Base-by-base conservation (phyloP, 1,140 invertebrate species). In the Nephila pilipes region DNA sequence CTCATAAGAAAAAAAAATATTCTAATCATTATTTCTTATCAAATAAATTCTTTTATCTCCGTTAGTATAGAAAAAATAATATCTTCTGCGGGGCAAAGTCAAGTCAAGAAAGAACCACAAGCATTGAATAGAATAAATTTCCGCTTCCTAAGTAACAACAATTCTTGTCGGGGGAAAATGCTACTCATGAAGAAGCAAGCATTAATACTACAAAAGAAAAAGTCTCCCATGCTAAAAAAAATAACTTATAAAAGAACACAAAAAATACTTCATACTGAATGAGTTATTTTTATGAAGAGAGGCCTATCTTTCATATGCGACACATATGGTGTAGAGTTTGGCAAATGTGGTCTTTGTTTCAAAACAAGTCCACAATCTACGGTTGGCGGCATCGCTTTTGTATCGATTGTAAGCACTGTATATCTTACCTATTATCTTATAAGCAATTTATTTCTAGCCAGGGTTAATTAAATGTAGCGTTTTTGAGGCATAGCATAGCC, bases 381-480 rank as follows among this genome's bases (percentile, higher is more conserved):
- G 90, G 80, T 92, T 85, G 80, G 81, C 55, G 90, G 90, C 58
- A 55, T 85, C 29, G 60, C 90, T 85, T 92, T 92, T 92, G 90
- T 92, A 92, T 85, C 32, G 90, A 81, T 63, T 91, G 57, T 91
- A 54, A 16, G 54, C 2, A 20, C 29, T 25, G 46, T 69, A 92
- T 92, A 92, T 92, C 90, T 92, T 85, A 36, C 36, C 32, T 46
- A 75, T 92, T 85, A 92, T 92, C 90, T 92, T n/a, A 85, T 92
- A 85, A 85, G 81, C 46, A 60, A 81, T 92, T 85, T 85, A 92
- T 92, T 85, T 85, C 90, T 92, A 38, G 22, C 60, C n/a, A 25
- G 55, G 54, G 54, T 90, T 90, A 90, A 90, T 90, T 90, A 90
- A 90, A 90, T 90, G 88, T 90, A 38, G 69, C 88, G 46, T 80